Base-by-base conservation (phyloP, 2,888 invertebrate species). In the Macrosiphum euphorbiae region DNA sequence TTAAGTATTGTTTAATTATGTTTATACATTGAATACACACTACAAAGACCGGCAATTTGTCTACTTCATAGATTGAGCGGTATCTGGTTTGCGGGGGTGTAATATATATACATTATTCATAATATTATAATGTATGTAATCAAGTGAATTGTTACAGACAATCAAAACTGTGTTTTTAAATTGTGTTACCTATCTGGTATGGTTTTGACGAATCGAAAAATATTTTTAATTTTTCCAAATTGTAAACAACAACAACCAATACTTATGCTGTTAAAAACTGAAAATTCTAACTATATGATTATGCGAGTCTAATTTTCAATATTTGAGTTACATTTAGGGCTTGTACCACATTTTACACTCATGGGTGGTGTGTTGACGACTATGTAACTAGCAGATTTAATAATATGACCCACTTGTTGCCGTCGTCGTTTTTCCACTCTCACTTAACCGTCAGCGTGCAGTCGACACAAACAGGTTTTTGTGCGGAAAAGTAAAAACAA, bases 331-430 rank as follows among this genome's bases (percentile, higher is more conserved):
- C 20, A 8, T 35, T 78, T 67, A 35, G 16, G n/a, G 20, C 35
- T 67, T n/a, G 67, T 67, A n/a, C 16, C 67, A 16, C n/a, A 67
- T 67, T n/a, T n/a, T 78, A 0, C 35, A 78, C 35, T 78, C 16
- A 3, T 78, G 78, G 78, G 78, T 78, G 78, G 52, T 50, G 20
- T n/a, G 41, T 52, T 41, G 26, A 41, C 67, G 67, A n/a, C 16
- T 61, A 47, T 61, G 61, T 87, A 87, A 92, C 92, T 13, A 86
- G 61, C 35, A 92, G 35, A 35, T 50, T 50, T 78, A 35, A 58
- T n/a, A 55, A 87, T 78, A 67, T 92, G 92, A 92, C 92, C 92
- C 92, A 92, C 87, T 92, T 92, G 87, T 44, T 55, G 88, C 28
- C n/a, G 67, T 44, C 58, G 58, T 44, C 24, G 87, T 87, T 67